Evolutionary conservation across 2,113 vertebrate genomes (phyloP), one percentile per base, ranked within the genome.

Genomic region (Noctilio leporinus): DNA sequence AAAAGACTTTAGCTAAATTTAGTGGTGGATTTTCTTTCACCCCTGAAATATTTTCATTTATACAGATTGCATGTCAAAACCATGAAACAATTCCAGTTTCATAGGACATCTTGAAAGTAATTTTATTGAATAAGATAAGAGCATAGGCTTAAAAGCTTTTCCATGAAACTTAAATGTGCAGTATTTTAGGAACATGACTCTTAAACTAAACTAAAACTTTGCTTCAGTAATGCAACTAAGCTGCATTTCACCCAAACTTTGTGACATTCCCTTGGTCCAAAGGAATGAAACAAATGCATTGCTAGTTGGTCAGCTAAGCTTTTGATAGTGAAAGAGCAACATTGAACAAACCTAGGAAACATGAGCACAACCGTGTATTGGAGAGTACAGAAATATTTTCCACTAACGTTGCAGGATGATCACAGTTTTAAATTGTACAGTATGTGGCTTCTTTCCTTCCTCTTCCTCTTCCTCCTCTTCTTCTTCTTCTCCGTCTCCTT

Each of bases 341-440:
- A 92, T 45, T 97, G 97, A 98, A 97, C 96, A 97, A 98, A 97
- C 96, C 87, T 90, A 82, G 94, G 93, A 97, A 93, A 93, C 95
- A 97, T 96, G 98, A 98, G 97, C 98, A 98, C 98, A 98, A 95
- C 97, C 97, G 97, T 98, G 97, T 97, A 97, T 98, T 97, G 97
- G 98, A 98, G 96, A 96, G 97, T 97, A 88, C 97, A 96, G 97
- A 97, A 98, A 98, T 98, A 97, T 97, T 98, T 98, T 98, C 97
- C 98, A 98, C 97, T 98, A 98, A 98, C 97, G 96, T 97, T 98
- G 96, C 97, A 98, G 97, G 95, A 98, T 98, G 96, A 98, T 97
- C 97, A 97, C 95, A 93, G 91, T 97, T 98, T 97, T 96, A 94
- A 98, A 97, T 98, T 98, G 98, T 97, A 97, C 96, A 98, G 97